These are phyloP conservation scores for Varecia variegata DNA, from an alignment of 2,797 vertebrate genomes.

Conservation along the genomic window DNA sequence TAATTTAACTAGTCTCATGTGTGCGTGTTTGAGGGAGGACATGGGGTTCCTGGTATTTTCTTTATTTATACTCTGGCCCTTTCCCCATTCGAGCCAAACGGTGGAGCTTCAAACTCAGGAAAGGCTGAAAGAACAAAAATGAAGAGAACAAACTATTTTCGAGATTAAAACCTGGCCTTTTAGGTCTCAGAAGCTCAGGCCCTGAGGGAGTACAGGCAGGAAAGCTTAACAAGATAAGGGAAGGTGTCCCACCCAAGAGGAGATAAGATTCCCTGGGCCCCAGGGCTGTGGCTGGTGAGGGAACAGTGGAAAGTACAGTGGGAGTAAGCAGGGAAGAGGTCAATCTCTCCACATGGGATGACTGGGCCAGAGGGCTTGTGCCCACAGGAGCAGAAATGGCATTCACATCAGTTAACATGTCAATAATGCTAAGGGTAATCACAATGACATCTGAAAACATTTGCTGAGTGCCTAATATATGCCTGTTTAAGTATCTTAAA, in stretches of 20 bases:
- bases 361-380: background rate
- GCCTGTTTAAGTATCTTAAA: background rate
- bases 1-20: background rate
- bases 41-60: background rate
- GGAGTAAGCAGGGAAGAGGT: background rate
- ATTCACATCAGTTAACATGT: background rate
- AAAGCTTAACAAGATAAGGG: conserved; percentile 30
- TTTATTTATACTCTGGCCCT: background rate
- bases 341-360: background rate
- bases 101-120: conserved; percentile 39
- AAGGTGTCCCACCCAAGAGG: background rate
- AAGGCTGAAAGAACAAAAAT: conserved; percentile 15
- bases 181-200: conserved; percentile 30
- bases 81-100: conserved; percentile 18
- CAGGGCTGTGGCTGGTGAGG: background rate
- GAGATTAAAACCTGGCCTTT: conserved; percentile 56
- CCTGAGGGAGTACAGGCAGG: background rate
- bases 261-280: background rate
- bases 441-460: background rate
- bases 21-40: background rate
- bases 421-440: background rate
- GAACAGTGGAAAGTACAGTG: background rate
- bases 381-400: background rate
- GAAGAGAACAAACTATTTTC: conserved; percentile 23
- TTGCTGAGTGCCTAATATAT: background rate